Conservation (phyloP, 2,888 invertebrate genomes). For the Ferdinandea cuprea region DNA sequence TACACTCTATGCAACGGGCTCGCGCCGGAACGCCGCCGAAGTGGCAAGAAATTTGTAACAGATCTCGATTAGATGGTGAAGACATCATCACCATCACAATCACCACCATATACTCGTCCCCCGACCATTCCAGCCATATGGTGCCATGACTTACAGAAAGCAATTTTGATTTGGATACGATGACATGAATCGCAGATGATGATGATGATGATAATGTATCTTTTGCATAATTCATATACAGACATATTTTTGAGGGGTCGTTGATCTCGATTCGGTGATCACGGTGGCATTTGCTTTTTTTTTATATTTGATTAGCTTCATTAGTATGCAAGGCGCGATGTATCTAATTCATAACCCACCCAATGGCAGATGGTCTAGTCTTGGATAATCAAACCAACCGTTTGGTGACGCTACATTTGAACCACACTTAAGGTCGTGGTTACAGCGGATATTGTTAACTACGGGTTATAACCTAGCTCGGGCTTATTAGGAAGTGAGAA, state of each 20-base stretch:
- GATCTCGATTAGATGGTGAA: conserved; percentile 42
- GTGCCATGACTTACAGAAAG: conserved; percentile 31
- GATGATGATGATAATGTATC: conserved; percentile 61
- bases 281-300: not conserved
- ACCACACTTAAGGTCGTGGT: not conserved
- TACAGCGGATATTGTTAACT: not conserved
- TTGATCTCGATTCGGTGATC: conserved; percentile 39
- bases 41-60: conserved; percentile 52
- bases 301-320: conserved; percentile 20
- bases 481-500: conserved; percentile 30
- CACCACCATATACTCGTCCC: not conserved
- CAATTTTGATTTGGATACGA: conserved; percentile 39
- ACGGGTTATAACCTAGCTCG: not conserved
- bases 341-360: conserved; percentile 37
- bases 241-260: conserved; percentile 34
- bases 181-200: conserved; percentile 47
- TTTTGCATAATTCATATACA: conserved; percentile 68
- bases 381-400: not conserved
- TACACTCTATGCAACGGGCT: conserved; percentile 30
- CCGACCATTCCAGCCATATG: no score
- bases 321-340: conserved; percentile 29
- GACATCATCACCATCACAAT: not conserved
- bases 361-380: not conserved
- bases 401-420: conserved; percentile 16
- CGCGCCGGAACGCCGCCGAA: conserved; percentile 14